These are phyloP conservation scores for Balearica regulorum DNA, from an alignment of 2,797 vertebrate genomes.

Conservation along the genomic window DNA sequence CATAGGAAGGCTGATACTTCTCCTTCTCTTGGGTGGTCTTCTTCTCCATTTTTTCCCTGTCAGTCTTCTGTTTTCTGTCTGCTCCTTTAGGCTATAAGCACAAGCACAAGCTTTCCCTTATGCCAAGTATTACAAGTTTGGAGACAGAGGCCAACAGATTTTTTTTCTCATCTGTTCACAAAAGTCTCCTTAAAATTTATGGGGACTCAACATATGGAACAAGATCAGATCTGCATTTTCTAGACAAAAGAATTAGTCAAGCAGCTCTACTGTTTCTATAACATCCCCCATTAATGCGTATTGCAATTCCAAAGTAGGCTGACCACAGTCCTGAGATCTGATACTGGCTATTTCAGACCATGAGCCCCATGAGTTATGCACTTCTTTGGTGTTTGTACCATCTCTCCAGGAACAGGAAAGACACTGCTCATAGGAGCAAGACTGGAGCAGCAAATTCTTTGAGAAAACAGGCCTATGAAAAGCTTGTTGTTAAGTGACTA, in stretches of 20 bases:
- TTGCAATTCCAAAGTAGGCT: neutral
- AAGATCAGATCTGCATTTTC: neutral
- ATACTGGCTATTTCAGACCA: neutral
- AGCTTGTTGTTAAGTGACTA: neutral
- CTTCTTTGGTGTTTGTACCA: neutral
- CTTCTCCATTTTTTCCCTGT: constrained; percentile 94
- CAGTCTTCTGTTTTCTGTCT: constrained; percentile 95
- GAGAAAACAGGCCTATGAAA: neutral
- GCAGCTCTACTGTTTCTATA: neutral
- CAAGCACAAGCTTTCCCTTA: constrained; percentile 58
- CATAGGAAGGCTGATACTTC: constrained; percentile 89
- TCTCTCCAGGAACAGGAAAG: neutral
- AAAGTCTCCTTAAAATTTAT: constrained; percentile 1
- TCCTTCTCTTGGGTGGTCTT: constrained; percentile 87
- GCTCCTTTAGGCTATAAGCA: constrained; percentile 91
- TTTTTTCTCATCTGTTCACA: neutral
- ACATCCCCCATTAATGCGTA: neutral
- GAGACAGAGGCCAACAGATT: neutral
- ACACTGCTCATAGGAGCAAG: neutral
- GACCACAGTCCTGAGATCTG: neutral
- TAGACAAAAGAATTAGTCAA: neutral
- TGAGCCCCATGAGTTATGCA: neutral
- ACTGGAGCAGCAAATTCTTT: neutral
- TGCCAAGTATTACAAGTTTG: neutral
- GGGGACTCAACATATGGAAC: neutral